Evolutionary conservation across 2,113 vertebrate species (phyloP), one percentile per base, ranked within the genome.

Genomic region (Cinclus cinclus): DNA sequence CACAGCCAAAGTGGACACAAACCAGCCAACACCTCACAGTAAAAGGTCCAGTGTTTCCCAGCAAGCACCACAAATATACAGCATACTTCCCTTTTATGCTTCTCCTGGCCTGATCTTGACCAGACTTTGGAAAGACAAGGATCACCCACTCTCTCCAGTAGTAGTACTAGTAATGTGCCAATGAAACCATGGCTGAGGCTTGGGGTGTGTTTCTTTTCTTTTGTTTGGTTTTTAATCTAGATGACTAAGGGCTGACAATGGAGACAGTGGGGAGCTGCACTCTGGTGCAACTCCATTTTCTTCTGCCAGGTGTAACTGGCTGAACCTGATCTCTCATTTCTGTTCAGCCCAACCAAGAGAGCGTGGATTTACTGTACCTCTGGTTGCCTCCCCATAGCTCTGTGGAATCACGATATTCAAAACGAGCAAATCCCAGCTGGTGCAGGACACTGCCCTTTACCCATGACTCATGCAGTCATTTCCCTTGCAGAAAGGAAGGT

Each of bases 301-400:
- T 84, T 39, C 74, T 69, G 82, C 49, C 67, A 82, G 56, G 78
- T 27, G 63, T 82, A 95, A 94, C 96, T 92, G 89, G 91, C 70
- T 89, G 84, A 96, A 94, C 89, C 84, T 91, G 95, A 92, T 91
- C 89, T 59, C 74, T 60, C 2, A 1, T 83, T 69, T 91, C 74
- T 87, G 62, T 50, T 85, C 77, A 83, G 81, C 65, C 78, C 89
- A 90, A 49, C 21, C 73, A 74, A 62, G 83, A 70, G 42, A 76
- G 16, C 0, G 0, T 12, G 55, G 64, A 67, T 74, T 75, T 94
- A 30, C 49, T 60, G 46, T 13, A 75, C 30, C 37, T 28, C 47
- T 52, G 30, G 39, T 37, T 58, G 44, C 69, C 52, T 91, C 63
- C 42, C 27, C 23, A 13, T 0, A 74, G 59, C 63, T 73, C 3